A percentile compares a stretch with the other conserved stretches of the same genome.
These are phyloP conservation scores for Orientallactaga bullata DNA, from an alignment of 2,113 vertebrate species.

Conservation along the genomic window DNA sequence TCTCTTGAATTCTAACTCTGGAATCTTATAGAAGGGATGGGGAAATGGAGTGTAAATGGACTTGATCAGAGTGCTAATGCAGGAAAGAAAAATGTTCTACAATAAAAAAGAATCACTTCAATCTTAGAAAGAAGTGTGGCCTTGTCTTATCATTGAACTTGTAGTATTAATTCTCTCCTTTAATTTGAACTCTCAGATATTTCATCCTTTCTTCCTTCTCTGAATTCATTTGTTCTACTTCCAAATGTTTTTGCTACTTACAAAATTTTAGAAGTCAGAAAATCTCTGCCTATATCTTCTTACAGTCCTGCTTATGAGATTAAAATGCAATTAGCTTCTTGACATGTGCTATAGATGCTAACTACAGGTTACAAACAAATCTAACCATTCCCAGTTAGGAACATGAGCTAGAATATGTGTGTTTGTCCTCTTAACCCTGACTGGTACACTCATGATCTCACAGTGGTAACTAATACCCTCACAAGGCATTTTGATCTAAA, in stretches of 20 bases:
- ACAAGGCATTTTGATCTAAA: neutral
- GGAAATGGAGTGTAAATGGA: neutral
- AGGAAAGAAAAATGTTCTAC: neutral
- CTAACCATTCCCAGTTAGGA: no score
- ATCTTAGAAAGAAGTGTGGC: neutral
- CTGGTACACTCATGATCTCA: no score
- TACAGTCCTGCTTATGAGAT: constrained; percentile 18
- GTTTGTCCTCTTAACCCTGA: no score
- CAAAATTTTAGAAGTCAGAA: constrained; percentile 33
- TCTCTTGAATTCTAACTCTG: neutral
- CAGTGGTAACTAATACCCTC: no score
- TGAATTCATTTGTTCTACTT: neutral
- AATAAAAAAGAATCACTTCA: constrained; percentile 34
- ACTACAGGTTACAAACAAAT: no score
- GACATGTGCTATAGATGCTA: no score
- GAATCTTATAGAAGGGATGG: fast-evolving
- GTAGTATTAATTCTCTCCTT: neutral
- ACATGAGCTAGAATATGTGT: no score
- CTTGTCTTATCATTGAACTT: neutral
- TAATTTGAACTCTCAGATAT: neutral
- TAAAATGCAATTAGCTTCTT: constrained; percentile 15
- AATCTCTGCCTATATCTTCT: neutral
- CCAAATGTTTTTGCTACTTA: neutral
- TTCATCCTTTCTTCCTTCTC: neutral
- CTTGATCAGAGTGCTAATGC: neutral